Base-by-base conservation (phyloP, 2,797 vertebrate genomes). In the Phoxinus dragarum region DNA sequence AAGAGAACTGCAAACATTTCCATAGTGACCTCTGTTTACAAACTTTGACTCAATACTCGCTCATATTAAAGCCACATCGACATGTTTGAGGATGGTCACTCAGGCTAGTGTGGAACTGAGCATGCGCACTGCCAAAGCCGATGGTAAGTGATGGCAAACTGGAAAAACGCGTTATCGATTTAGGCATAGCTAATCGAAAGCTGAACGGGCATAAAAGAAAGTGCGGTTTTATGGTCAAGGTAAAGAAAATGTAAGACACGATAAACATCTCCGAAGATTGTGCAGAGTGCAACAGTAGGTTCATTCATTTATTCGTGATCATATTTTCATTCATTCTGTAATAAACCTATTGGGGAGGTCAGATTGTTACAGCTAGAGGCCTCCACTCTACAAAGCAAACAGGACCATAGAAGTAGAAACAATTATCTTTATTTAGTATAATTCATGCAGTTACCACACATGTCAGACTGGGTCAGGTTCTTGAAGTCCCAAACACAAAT, bases 41-140 rank as follows among this genome's bases (percentile, higher is more conserved):
- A 21, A 47, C 76, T 56, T 76, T 3, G 2, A 4, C 5, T 12
- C 2, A 38, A 23, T 19, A 3, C 34, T 52, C 47, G 0, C 54
- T 86, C 14, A 79, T 49, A 40, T 47, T 11, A 67, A 61, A 66
- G 94, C 94, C 94, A 95, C 94, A 94, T 95, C 78, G 83, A 86
- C 93, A 85, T 61, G 5, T 69, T 66, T 16, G 3, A 6, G 19
- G 7, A 23, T n/a, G n/a, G 27, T 5, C 23, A 31, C 56, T 23
- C 36, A n/a, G 21, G 40, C 11, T 31, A 34, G n/a, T 64, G 19
- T 64, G 19, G 17, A 31, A 88, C 31, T 5, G 86, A 19, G 88
- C 91, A 90, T 90, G 91, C 90, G 91, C 88, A 81, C 14, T 72
- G 59, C 1, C 11, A 69, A n/a, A 44, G 7, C 7, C 19, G 64